These are phyloP conservation scores for Probaryconus sp. DNA, from an alignment of 1,140 invertebrate species.

Conservation along the genomic window DNA sequence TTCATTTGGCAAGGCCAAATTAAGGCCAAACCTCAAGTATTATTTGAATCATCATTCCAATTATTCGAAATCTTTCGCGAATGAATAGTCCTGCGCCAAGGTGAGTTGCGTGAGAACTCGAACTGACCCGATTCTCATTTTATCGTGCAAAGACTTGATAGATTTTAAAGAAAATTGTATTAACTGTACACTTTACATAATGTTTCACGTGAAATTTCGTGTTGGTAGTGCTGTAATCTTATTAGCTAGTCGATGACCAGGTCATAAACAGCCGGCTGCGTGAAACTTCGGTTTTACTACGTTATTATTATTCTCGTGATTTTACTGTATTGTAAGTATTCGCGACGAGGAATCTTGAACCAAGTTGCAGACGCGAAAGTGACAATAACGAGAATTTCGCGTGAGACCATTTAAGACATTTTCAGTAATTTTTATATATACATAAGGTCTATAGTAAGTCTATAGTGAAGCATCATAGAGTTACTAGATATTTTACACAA, in stretches of 20 bases:
- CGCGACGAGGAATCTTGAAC: slow-evolving; percentile 41
- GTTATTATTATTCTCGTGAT: slow-evolving; percentile 1
- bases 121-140: slow-evolving; percentile 29
- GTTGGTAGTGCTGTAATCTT: slow-evolving; percentile 70
- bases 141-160: slow-evolving; percentile 57
- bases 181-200: slow-evolving; percentile 64
- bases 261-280: slow-evolving; percentile 21
- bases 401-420: too few species aligned
- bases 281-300: neutral
- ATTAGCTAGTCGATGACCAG: slow-evolving; percentile 73
- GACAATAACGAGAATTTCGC: slow-evolving; percentile 26
- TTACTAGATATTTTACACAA: too few species aligned
- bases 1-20: slow-evolving; percentile 5
- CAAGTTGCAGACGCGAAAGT: slow-evolving; percentile 45
- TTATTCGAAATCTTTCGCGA: too few species aligned
- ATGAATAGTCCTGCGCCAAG: slow-evolving; percentile 5
- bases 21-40: too few species aligned
- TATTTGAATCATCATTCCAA: too few species aligned
- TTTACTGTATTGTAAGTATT: neutral
- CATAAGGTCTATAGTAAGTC: too few species aligned
- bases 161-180: slow-evolving; percentile 61
- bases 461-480: too few species aligned
- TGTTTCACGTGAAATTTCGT: slow-evolving; percentile 54
- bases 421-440: too few species aligned
- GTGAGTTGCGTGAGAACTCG: slow-evolving; percentile 8